A percentile compares a stretch with the other conserved stretches of the same genome.
phyloP scores from a whole-genome alignment of 2,797 vertebrate species.

The Anolis apletophallus region DNA sequence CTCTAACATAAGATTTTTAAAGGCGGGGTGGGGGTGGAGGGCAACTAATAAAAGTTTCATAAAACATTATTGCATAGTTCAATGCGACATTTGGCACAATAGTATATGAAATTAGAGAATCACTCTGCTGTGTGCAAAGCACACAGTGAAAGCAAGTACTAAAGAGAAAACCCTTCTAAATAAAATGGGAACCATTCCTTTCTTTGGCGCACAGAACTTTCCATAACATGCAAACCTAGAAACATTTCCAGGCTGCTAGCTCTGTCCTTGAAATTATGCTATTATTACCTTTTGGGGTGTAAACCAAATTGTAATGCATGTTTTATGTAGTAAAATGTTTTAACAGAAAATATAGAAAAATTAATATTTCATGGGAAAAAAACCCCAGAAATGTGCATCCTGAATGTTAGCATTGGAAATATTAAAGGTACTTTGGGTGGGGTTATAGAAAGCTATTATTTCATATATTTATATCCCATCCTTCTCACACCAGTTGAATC shows the following conservation, averaged over 20 bases:
- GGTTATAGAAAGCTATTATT: neutral
- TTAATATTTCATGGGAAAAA: neutral
- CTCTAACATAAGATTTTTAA: neutral
- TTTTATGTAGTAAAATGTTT: slow-evolving; percentile 18
- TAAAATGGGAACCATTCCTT: slow-evolving; percentile 18
- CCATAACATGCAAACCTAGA: neutral
- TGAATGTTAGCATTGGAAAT: neutral
- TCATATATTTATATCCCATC: too few species aligned
- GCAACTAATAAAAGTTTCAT: slow-evolving; percentile 3
- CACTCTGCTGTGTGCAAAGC: neutral
- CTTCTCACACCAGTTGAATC: too few species aligned
- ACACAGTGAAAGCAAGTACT: neutral
- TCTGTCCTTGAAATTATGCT: neutral
- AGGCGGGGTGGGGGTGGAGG: too few species aligned
- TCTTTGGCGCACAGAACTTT: neutral
- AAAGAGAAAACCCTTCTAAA: neutral
- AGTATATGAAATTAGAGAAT: neutral
- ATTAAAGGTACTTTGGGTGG: neutral
- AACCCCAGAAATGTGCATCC: neutral
- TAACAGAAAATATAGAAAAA: slow-evolving; percentile 9
- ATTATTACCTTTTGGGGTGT: neutral
- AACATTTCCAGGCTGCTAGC: neutral
- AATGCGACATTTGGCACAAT: neutral
- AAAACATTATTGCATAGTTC: slow-evolving; percentile 13
- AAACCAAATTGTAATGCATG: slow-evolving; percentile 2